Percentiles rank a stretch among this genome's conserved stretches.
Conservation (phyloP, 2,888 invertebrate genomes). For the Caradrina clavipalpis region DNA sequence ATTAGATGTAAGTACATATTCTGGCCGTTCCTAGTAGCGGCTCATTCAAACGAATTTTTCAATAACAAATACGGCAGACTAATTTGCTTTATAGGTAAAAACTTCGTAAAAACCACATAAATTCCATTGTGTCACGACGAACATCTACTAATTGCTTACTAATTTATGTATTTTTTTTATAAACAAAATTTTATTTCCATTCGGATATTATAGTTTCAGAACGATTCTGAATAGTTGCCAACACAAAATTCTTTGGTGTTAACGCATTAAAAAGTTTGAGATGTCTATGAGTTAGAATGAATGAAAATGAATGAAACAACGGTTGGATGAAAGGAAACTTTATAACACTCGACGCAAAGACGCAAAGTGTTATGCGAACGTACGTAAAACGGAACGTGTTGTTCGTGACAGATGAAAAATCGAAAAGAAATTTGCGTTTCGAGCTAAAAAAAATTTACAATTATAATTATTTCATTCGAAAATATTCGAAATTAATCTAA, state of each 20-base stretch:
- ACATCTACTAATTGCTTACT: no score
- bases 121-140: no score
- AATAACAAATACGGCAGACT: no score
- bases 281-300: neutral
- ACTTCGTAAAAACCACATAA: no score
- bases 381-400: conserved; percentile 73
- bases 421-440: conserved; percentile 61
- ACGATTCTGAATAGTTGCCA: conserved; percentile 37
- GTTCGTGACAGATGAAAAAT: conserved; percentile 67
- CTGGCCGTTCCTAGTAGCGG: no score
- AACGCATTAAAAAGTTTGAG: neutral
- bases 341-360: no score
- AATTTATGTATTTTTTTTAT: no score
- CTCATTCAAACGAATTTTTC: no score
- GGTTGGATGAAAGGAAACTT: no score
- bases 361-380: neutral
- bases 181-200: no score
- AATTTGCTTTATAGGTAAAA: no score
- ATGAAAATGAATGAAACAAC: conserved; percentile 4
- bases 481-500: conserved; percentile 32
- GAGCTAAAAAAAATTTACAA: conserved; percentile 45
- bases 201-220: conserved; percentile 3
- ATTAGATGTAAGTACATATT: no score
- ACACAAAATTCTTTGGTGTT: conserved; percentile 12
- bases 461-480: conserved; percentile 11